These are phyloP conservation scores for Acanthochromis polyacanthus DNA, from an alignment of 2,113 vertebrate species.

Conservation along the genomic window DNA sequence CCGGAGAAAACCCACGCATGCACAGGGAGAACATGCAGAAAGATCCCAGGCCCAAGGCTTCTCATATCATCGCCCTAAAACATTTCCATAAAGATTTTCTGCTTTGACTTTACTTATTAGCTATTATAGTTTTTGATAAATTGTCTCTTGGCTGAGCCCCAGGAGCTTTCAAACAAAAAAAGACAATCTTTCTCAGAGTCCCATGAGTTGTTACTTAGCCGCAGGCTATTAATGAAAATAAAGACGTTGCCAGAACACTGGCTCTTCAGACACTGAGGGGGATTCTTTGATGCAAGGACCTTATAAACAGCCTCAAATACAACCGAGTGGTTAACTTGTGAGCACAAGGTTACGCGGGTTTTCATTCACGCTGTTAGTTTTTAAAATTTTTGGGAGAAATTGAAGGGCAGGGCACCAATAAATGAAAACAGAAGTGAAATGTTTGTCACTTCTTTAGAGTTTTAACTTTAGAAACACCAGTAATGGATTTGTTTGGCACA, in stretches of 20 bases:
- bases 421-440: conserved; percentile 27
- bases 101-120: conserved; percentile 49
- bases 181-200: conserved; percentile 12
- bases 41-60: too few species aligned
- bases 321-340: conserved; percentile 6
- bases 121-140: conserved; percentile 13
- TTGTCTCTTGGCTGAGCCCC: conserved; percentile 28
- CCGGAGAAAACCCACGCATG: too few species aligned
- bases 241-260: conserved; percentile 11
- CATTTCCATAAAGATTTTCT: conserved; percentile 35
- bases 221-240: conserved; percentile 57
- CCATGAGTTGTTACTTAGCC: conserved; percentile 42
- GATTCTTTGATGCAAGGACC: conserved; percentile 27
- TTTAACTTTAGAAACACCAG: neutral
- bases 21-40: too few species aligned
- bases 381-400: conserved; percentile 5
- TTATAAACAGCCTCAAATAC: neutral
- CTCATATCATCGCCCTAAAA: conserved; percentile 1
- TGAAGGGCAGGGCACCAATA: conserved; percentile 24
- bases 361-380: conserved; percentile 4
- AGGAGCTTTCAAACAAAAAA: conserved; percentile 20
- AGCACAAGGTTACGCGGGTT: conserved; percentile 5
- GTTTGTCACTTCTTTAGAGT: conserved; percentile 39
- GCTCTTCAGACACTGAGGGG: neutral
- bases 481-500: neutral